phyloP scores from a whole-genome alignment of 2,888 invertebrate species.

The Zeuzera pyrina region DNA sequence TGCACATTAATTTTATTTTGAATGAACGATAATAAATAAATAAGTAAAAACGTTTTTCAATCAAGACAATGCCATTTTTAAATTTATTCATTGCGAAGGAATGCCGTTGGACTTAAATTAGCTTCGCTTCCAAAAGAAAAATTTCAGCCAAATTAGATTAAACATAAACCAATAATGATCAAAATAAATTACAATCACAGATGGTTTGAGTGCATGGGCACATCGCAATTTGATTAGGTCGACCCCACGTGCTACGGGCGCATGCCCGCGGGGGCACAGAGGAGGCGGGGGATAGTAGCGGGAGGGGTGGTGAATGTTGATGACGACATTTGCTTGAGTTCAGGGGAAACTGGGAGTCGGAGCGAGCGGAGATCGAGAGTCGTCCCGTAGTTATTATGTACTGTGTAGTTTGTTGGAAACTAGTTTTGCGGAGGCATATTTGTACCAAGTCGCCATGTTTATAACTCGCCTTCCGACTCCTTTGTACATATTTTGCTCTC shows the following conservation, averaged over 20 bases:
- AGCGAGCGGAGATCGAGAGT: conserved; percentile 7
- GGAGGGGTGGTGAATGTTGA: conserved; percentile 38
- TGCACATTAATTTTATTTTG: too few species aligned
- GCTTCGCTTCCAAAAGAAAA: not conserved
- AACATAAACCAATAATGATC: not conserved
- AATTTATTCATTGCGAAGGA: too few species aligned
- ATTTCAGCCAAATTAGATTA: not conserved
- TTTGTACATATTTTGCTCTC: too few species aligned
- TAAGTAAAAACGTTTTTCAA: too few species aligned
- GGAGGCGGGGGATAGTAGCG: conserved; percentile 16
- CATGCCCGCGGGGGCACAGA: conserved; percentile 34
- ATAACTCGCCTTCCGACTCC: too few species aligned
- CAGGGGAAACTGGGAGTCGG: conserved; percentile 28
- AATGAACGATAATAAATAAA: too few species aligned
- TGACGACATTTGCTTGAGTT: conserved; percentile 53
- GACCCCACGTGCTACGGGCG: conserved; percentile 37
- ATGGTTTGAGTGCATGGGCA: conserved; percentile 27
- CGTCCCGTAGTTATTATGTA: conserved; percentile 3
- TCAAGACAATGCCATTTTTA: too few species aligned
- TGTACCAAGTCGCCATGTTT: too few species aligned
- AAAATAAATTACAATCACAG: conserved; percentile 16
- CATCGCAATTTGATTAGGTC: conserved; percentile 41
- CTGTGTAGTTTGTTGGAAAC: not conserved
- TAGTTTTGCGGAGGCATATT: not conserved
- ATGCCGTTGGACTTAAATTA: too few species aligned